Evolutionary conservation across 2,888 invertebrate genomes (phyloP), one percentile per base, ranked within the genome.

Genomic region (Aphodius sticticus): DNA sequence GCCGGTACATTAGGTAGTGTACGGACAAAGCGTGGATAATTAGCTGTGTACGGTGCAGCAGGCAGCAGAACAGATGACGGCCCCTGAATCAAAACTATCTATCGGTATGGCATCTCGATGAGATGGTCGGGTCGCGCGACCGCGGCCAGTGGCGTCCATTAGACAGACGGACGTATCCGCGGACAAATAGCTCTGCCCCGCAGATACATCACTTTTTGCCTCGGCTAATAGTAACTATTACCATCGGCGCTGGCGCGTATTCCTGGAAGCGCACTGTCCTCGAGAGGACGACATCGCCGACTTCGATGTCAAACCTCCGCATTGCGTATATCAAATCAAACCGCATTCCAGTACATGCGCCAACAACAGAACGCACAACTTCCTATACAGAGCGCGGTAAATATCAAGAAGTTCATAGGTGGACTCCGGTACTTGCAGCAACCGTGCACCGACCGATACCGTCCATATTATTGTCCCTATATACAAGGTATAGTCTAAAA

Each of bases 281-380:
- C 71, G 71, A 36, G 77, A 69, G 76, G 35, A 37, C 71, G 70
- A 76, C 76, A 69, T 71, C 70, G 77, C 9, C 69, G 69, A 71
- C 76, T 38, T 53, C 70, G 75, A 69, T 76, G 80, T 78, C 80
- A 75, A 78, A 77, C 80, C 80, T 78, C 77, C 80, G 80, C 80
- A 76, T 70, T 80, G 80, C 78, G 75, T 80, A 78, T 77, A 80
- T 82, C 82, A 81, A 83, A 83, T 83, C 81, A 81, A 82, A 83
- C 83, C 82, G 79, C 83, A 83, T 83, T 83, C 82, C 82, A 70
- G 38, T 70, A 78, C 81, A 37, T 53, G 53, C 53, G 53, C 53
- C 53, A 53, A 53, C 53, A 53, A 53, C 53, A 53, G 3, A 53
- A 53, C 53, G 53, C 53, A 12, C 53, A 12, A 53, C 53, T 53